Evolutionary conservation across 2,797 vertebrate species (phyloP).

Genomic region (Brotogeris chrysoptera): DNA sequence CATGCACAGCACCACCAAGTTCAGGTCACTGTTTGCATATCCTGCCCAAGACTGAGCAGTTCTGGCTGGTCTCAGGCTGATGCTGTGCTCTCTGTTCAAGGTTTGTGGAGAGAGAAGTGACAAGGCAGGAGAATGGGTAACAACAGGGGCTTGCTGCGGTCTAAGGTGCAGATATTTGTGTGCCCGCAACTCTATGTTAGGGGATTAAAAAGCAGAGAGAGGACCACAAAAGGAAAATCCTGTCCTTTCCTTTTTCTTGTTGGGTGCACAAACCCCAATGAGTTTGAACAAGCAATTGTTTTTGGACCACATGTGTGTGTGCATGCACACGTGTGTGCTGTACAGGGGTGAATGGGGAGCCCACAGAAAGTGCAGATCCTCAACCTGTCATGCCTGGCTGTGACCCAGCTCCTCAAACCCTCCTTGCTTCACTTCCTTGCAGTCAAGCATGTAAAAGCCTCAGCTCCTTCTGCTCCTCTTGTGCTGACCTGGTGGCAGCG

Average conservation of each 20-base stretch:
- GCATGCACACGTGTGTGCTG: too few species aligned
- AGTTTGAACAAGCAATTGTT: fast-evolving
- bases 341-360: fast-evolving
- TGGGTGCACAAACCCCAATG: neutral
- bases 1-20: fast-evolving
- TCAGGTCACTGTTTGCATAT: fast-evolving
- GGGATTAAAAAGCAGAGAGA: neutral
- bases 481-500: fast-evolving
- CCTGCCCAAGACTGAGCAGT: neutral
- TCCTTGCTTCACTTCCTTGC: neutral
- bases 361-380: fast-evolving
- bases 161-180: fast-evolving
- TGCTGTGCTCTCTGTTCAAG: fast-evolving
- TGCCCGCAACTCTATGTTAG: fast-evolving
- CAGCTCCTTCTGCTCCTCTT: neutral
- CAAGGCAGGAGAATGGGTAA: neutral
- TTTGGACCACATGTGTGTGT: fast-evolving
- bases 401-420: neutral
- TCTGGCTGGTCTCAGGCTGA: neutral
- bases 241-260: neutral
- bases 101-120: fast-evolving
- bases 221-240: neutral
- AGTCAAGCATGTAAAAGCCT: fast-evolving
- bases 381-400: fast-evolving
- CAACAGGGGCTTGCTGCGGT: fast-evolving